These are phyloP conservation scores for Myrmophylax atrothorax DNA, from an alignment of 2,113 vertebrate species.

Conservation along the genomic window DNA sequence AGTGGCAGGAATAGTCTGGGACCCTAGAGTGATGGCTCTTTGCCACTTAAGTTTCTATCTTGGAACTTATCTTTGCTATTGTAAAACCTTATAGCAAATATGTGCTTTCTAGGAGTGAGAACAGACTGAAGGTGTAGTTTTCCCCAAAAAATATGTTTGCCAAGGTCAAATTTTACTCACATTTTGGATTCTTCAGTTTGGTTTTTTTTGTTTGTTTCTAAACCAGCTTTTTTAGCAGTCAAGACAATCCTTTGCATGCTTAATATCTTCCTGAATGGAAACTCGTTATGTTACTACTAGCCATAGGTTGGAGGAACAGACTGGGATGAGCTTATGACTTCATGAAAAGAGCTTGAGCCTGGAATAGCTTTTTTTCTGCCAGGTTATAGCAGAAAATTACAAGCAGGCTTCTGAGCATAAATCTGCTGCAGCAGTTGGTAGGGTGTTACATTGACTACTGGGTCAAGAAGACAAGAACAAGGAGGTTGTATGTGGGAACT, in stretches of 20 bases:
- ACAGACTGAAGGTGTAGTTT: background rate
- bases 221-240: background rate
- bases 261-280: background rate
- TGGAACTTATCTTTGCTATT: background rate
- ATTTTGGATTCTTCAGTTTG: background rate
- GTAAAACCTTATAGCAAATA: background rate
- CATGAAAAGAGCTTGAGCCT: background rate
- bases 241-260: background rate
- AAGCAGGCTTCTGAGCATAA: background rate
- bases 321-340: background rate
- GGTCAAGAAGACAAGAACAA: background rate
- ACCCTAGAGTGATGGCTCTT: background rate
- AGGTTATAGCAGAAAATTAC: background rate
- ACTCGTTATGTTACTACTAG: background rate
- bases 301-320: background rate
- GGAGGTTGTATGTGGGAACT: background rate
- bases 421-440: background rate
- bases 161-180: background rate
- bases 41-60: background rate
- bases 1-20: rapidly evolving
- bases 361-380: background rate
- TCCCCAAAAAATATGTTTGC: background rate
- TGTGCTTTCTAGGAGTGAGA: background rate
- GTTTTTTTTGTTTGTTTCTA: background rate
- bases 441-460: background rate